These are phyloP conservation scores for Tenthredo livida DNA, from an alignment of 2,888 invertebrate species.

Conservation along the genomic window DNA sequence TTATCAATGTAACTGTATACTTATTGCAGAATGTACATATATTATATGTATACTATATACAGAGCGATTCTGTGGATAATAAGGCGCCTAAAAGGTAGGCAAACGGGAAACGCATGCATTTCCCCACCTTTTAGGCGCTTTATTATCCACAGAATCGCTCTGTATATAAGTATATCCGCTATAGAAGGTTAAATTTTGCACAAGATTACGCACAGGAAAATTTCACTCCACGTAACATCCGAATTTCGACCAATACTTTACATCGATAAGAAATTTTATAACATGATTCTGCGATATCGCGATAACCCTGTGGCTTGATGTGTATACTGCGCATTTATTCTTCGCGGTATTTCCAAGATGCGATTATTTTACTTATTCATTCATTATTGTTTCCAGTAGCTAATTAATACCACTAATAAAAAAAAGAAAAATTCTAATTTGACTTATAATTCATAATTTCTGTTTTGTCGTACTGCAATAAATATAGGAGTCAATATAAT, in stretches of 20 bases:
- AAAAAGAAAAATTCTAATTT: neutral
- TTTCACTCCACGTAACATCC: neutral
- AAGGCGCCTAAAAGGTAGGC: too few species aligned
- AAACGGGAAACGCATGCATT: too few species aligned
- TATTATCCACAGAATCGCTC: too few species aligned
- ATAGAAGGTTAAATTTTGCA: neutral
- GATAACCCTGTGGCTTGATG: neutral
- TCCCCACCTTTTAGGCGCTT: too few species aligned
- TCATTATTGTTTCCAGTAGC: neutral
- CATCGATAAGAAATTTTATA: neutral
- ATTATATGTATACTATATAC: neutral
- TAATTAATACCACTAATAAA: neutral
- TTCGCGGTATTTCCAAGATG: neutral
- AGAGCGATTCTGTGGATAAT: too few species aligned
- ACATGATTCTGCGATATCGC: neutral
- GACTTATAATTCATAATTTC: neutral
- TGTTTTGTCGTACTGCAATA: slow-evolving; percentile 3
- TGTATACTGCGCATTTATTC: neutral
- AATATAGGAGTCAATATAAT: neutral
- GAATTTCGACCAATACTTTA: neutral
- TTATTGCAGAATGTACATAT: neutral
- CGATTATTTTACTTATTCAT: neutral
- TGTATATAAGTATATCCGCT: neutral
- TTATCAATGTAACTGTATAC: neutral
- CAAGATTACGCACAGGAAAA: neutral